A percentile compares a stretch with the other conserved stretches of the same genome.
Evolutionary conservation across 2,888 invertebrate genomes (phyloP).

Genomic region (Drosophila formosana): DNA sequence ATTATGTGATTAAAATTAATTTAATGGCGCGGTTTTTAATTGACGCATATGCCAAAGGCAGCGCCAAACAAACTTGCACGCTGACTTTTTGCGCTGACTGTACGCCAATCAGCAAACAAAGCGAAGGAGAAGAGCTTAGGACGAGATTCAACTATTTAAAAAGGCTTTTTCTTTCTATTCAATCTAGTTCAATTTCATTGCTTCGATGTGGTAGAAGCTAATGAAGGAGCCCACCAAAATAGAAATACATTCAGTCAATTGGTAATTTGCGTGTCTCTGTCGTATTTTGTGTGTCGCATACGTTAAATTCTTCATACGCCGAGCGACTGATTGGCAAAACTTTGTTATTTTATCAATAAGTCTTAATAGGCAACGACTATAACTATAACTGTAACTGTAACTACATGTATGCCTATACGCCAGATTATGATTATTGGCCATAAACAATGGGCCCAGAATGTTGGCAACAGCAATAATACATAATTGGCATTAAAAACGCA

Average conservation of each 20-base stretch:
- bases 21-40: constrained; percentile 82
- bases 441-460: constrained; percentile 53
- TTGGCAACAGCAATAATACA: constrained; percentile 46
- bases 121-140: too few species aligned
- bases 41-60: constrained; percentile 69
- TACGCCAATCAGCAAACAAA: constrained; percentile 17
- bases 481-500: constrained; percentile 79
- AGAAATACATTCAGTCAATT: constrained; percentile 47
- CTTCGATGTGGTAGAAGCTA: too few species aligned
- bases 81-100: constrained; percentile 49
- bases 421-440: constrained; percentile 72
- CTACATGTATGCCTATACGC: constrained; percentile 1
- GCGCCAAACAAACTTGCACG: constrained; percentile 20
- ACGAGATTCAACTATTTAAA: too few species aligned
- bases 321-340: constrained; percentile 52
- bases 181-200: too few species aligned
- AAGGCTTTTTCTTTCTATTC: too few species aligned
- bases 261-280: constrained; percentile 73
- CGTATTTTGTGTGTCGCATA: constrained; percentile 64
- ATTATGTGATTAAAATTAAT: constrained; percentile 82
- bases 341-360: constrained; percentile 73
- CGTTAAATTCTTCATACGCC: constrained; percentile 8
- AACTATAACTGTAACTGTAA: not conserved
- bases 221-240: too few species aligned
- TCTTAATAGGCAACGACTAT: constrained; percentile 34